Percentiles rank a stretch among this genome's conserved stretches.
Conservation (phyloP, 1,140 invertebrate genomes). For the Atopsyche davidsoni region DNA sequence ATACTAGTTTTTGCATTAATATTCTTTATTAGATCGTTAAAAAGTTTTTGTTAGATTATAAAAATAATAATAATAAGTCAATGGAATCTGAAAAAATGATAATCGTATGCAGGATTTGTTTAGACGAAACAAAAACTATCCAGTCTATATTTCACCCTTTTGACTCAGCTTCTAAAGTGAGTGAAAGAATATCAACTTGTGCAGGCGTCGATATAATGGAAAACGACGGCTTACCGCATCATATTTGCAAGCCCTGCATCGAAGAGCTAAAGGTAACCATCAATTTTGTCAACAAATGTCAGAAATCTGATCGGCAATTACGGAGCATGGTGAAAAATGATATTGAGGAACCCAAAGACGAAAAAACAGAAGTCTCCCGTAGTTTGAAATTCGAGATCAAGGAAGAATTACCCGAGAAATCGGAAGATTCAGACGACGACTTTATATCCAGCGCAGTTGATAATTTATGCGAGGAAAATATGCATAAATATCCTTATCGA, state of each 20-base stretch:
- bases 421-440: conserved; percentile 2
- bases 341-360: not conserved
- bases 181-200: conserved; percentile 8
- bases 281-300: conserved; percentile 17
- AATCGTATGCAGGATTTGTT: too few relatives aligned
- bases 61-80: too few relatives aligned
- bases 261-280: conserved; percentile 3
- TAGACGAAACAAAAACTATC: too few relatives aligned
- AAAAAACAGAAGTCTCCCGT: not conserved
- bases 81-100: too few relatives aligned
- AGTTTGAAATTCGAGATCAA: conserved; percentile 15
- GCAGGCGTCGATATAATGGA: conserved; percentile 2
- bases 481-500: too few relatives aligned
- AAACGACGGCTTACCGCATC: conserved; percentile 8
- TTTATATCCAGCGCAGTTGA: conserved; percentile 4
- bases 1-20: too few relatives aligned
- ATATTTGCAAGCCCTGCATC: conserved; percentile 10
- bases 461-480: conserved; percentile 1
- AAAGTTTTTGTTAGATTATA: too few relatives aligned
- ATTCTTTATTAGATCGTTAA: too few relatives aligned
- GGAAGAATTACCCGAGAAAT: conserved; percentile 7
- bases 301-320: conserved; percentile 1
- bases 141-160: too few relatives aligned
- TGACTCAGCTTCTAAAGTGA: too few relatives aligned
- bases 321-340: not conserved